Base-by-base conservation (phyloP, 2,888 invertebrate genomes). In the Megastigmus dorsalis region DNA sequence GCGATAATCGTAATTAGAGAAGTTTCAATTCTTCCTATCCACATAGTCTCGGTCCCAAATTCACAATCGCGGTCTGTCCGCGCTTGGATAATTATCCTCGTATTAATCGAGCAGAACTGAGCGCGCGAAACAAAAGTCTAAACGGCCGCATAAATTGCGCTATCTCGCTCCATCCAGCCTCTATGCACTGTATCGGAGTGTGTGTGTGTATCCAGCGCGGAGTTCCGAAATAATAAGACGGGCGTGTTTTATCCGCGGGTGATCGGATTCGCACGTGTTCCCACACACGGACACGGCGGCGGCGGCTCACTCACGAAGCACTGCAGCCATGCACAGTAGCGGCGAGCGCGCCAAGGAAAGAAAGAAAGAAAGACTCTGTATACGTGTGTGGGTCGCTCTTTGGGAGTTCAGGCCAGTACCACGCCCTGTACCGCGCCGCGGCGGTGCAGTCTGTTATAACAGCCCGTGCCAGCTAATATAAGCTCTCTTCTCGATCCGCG, bases 201-300 rank as follows among this genome's bases (percentile, higher is more conserved):
- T 15, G 9, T 20, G 50, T 50, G 10, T 10, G 7, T 43, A 7
- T 9, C 28, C 38, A 7, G 38, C 13, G 38, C n/a, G n/a, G n/a
- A 33, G 55, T 38, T 55, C 66, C 66, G 55, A 66, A 65, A 65
- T 65, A 65, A 65, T 65, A 63, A 36, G 26, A 15, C 57, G n/a
- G 30, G 10, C 43, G 18, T 30, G 36, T 20, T 48, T 62, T 48
- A 62, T 62, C 36, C 48, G 3, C 20, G 33, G 23, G 48, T 48
- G 33, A 62, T 62, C 62, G 62, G 33, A 15, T 62, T 62, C 62
- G 36, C 62, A 23, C 48, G 33, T 36, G 9, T 20, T 18, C 23
- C 20, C 45, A 10, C 33, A 33, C 28, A 15, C 18, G 15, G 20
- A 3, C 4, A 13, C 28, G 13, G 52, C 9, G 9, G 36, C 20